Conservation (phyloP, 2,888 invertebrate genomes). For the Aspidiotus destructor region DNA sequence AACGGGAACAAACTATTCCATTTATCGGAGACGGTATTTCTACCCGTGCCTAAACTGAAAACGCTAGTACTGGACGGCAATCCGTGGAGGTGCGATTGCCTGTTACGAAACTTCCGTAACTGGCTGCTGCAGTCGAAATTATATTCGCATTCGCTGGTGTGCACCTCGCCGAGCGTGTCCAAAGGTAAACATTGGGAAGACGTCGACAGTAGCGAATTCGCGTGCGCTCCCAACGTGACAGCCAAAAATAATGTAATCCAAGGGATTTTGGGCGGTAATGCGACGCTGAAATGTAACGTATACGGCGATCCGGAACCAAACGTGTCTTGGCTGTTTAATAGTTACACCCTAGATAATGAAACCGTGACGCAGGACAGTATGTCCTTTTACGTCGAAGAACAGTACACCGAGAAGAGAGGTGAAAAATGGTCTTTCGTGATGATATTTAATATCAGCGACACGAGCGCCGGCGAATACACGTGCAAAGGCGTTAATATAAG, state of each 20-base stretch:
- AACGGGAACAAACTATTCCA: conserved; percentile 69
- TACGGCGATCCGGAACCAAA: conserved; percentile 75
- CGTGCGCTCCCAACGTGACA: conserved; percentile 65
- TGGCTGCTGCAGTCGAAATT: conserved; percentile 74
- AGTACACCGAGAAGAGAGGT: conserved; percentile 8
- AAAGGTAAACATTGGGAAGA: conserved; percentile 66
- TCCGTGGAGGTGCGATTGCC: conserved; percentile 85
- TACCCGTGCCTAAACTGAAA: conserved; percentile 62
- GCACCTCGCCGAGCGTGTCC: conserved; percentile 60
- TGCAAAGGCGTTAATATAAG: conserved; percentile 62
- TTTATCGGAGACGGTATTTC: conserved; percentile 55
- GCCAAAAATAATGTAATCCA: conserved; percentile 47
- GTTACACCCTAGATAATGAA: conserved; percentile 41
- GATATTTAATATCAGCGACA: conserved; percentile 68
- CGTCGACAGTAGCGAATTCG: conserved; percentile 64
- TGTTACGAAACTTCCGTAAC: conserved; percentile 67
- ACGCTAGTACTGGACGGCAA: conserved; percentile 72
- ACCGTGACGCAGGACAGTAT: conserved; percentile 37
- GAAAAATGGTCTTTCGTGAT: conserved; percentile 66
- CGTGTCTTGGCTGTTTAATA: conserved; percentile 73
- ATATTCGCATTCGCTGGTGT: conserved; percentile 62
- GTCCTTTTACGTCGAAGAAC: conserved; percentile 34
- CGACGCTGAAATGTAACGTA: conserved; percentile 70
- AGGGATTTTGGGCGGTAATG: conserved; percentile 72
- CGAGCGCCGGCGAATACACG: conserved; percentile 74